Evolutionary conservation across 2,113 vertebrate species (phyloP).

Genomic region (Pampusana beccarii): DNA sequence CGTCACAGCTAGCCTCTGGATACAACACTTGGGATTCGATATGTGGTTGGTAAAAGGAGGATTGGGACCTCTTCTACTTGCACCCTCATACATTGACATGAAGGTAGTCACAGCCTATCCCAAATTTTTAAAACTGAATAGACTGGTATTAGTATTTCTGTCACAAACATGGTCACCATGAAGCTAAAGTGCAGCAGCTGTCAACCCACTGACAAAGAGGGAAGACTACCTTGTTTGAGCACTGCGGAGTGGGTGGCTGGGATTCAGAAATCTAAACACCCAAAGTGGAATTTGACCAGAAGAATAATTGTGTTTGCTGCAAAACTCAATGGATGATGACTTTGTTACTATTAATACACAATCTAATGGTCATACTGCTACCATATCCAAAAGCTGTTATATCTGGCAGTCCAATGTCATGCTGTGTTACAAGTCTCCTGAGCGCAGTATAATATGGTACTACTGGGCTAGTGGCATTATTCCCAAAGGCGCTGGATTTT

Average conservation of each 20-base stretch:
- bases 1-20: not conserved
- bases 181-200: not conserved
- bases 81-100: not conserved
- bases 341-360: not conserved
- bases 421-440: too few species aligned
- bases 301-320: not conserved
- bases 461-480: not conserved
- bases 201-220: not conserved
- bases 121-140: not conserved
- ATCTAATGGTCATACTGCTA: not conserved
- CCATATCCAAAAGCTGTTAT: not conserved
- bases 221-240: not conserved
- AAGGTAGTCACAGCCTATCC: not conserved
- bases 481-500: not conserved
- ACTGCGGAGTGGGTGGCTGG: not conserved
- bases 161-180: not conserved
- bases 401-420: not conserved
- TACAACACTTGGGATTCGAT: not conserved
- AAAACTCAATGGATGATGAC: not conserved
- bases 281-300: not conserved
- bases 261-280: not conserved
- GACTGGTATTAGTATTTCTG: not conserved
- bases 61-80: not conserved
- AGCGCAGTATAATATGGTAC: not conserved
- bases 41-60: not conserved